Evolutionary conservation across 1,140 invertebrate species (phyloP).

Genomic region (Caenorhabditis elegans): WBcel235 BX284606.5:6707501-6708000

Average conservation of each 20-base stretch:
- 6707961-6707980: slow-evolving; percentile 64
- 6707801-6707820: slow-evolving; percentile 26
- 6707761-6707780: slow-evolving; percentile 99
- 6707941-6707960: slow-evolving; percentile 58
- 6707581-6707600: slow-evolving; percentile 79
- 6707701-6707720: slow-evolving; percentile 77
- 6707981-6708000: slow-evolving; percentile 74
- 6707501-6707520: slow-evolving; percentile 97
- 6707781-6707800: slow-evolving; percentile 80
- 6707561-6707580: slow-evolving; percentile 95
- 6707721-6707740: slow-evolving; percentile 90
- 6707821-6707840: neutral
- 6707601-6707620: slow-evolving; percentile 94
- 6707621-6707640: slow-evolving; percentile 98
- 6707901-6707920: slow-evolving; percentile 88
- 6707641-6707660: slow-evolving; percentile 89
- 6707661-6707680: neutral
- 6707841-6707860: slow-evolving; percentile 80
- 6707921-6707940: slow-evolving; percentile 90
- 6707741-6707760: slow-evolving; percentile 96
- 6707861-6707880: slow-evolving; percentile 99
- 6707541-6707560: slow-evolving; percentile 94
- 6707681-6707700: neutral
- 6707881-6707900: slow-evolving; percentile 81
- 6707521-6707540: slow-evolving; percentile 98